Conservation (phyloP, 2,797 vertebrate genomes). For the Acanthopagrus latus region DNA sequence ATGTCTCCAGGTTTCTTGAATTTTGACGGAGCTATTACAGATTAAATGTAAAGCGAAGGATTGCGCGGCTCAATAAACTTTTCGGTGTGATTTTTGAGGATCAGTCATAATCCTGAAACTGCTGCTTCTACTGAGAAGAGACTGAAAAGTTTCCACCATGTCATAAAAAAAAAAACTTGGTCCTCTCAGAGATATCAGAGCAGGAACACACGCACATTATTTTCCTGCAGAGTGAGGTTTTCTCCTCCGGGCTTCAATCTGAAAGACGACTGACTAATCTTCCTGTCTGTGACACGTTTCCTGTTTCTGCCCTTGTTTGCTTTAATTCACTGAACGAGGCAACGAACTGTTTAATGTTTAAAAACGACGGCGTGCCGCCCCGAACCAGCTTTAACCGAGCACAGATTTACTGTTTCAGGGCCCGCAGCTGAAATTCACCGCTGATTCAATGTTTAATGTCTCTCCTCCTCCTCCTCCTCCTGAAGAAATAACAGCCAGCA, state of each 20-base stretch:
- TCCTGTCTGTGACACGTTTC: conserved; percentile 10
- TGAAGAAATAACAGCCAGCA: conserved; percentile 69
- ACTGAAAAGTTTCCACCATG: background rate
- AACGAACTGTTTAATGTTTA: conserved; percentile 41
- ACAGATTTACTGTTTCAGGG: conserved; percentile 53
- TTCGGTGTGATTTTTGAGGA: background rate
- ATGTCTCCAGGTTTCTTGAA: background rate
- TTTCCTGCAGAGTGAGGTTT: background rate
- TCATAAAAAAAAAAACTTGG: background rate
- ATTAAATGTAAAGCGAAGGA: background rate
- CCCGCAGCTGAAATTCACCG: conserved; percentile 50
- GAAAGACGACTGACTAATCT: conserved; percentile 22
- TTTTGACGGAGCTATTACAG: background rate
- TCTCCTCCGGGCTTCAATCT: conserved; percentile 13
- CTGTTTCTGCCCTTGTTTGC: conserved; percentile 23
- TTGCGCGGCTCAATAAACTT: background rate
- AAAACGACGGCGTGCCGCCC: conserved; percentile 11
- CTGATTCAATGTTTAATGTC: conserved; percentile 64
- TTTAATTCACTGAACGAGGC: conserved; percentile 25
- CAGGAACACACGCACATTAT: background rate
- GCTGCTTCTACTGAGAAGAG: background rate
- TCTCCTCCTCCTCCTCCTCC: conserved; percentile 50
- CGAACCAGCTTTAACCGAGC: conserved; percentile 28
- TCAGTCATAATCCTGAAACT: too few relatives aligned
- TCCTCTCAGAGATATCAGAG: background rate